These are phyloP conservation scores for Aleiodes alternator DNA, from an alignment of 2,888 invertebrate species.

Conservation along the genomic window DNA sequence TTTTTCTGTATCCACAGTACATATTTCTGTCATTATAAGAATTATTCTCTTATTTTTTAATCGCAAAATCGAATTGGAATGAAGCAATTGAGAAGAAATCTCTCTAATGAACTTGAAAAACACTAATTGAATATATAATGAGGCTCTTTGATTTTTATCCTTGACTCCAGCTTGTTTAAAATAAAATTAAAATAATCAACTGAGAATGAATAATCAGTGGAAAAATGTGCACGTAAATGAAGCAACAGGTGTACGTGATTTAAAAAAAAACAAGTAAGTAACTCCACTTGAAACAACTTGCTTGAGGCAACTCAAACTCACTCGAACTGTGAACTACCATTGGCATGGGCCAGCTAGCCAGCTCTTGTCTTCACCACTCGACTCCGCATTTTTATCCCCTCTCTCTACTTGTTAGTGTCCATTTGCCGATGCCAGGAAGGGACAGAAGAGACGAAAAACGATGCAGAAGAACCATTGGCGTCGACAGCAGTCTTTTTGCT, in stretches of 20 bases:
- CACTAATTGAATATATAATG: no score
- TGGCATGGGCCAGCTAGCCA: constrained; percentile 29
- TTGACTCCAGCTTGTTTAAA: background rate
- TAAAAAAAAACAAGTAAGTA: constrained; percentile 19
- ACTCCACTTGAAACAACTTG: constrained; percentile 28
- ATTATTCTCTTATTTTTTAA: background rate
- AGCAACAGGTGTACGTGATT: constrained; percentile 47
- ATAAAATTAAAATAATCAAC: background rate
- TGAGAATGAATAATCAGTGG: background rate
- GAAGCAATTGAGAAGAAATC: background rate
- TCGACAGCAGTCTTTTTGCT: constrained; percentile 30
- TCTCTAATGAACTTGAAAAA: background rate
- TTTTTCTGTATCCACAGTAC: background rate
- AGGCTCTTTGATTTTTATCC: no score
- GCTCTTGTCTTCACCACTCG: constrained; percentile 28
- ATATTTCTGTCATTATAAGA: background rate
- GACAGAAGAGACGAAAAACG: constrained; percentile 22
- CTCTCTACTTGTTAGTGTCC: constrained; percentile 43
- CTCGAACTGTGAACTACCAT: constrained; percentile 10
- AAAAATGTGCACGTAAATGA: constrained; percentile 30
- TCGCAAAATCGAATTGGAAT: background rate
- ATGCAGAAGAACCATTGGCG: constrained; percentile 47
- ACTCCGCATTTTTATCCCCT: constrained; percentile 27
- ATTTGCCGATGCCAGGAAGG: constrained; percentile 35
- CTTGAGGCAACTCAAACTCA: constrained; percentile 19